Evolutionary conservation across 1,140 invertebrate species (phyloP).

Genomic region (Drosophila takahashii): DNA sequence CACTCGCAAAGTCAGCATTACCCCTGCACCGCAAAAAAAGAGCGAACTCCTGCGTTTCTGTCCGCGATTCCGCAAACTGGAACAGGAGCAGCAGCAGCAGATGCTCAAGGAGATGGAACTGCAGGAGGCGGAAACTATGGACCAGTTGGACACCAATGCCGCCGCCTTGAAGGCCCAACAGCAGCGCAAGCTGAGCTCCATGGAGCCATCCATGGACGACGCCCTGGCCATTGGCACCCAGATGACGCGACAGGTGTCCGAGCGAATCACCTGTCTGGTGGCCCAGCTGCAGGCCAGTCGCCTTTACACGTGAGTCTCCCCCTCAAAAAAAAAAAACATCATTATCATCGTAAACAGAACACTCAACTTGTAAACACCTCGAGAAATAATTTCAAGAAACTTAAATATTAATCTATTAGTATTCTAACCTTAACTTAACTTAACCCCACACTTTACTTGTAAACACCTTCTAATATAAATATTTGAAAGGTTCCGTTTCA

Average conservation of each 20-base stretch:
- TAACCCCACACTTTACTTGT: too few relatives aligned
- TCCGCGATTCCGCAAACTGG: constrained; percentile 63
- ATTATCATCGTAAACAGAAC: background rate
- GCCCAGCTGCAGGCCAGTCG: constrained; percentile 68
- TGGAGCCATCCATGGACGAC: constrained; percentile 78
- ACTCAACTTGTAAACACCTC: background rate
- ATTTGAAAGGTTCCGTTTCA: too few relatives aligned
- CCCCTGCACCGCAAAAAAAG: background rate
- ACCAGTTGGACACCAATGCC: background rate
- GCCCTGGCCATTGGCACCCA: constrained; percentile 78
- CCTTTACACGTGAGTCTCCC: constrained; percentile 71
- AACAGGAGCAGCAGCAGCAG: constrained; percentile 38
- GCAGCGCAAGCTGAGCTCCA: constrained; percentile 68
- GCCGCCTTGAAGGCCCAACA: constrained; percentile 57
- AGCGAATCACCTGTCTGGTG: constrained; percentile 62
- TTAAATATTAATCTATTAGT: too few relatives aligned
- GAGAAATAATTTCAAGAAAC: too few relatives aligned
- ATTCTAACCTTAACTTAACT: too few relatives aligned
- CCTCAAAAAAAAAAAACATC: background rate
- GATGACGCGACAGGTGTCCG: constrained; percentile 71
- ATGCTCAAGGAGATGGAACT: constrained; percentile 18
- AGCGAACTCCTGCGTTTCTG: constrained; percentile 58
- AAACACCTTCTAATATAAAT: too few relatives aligned
- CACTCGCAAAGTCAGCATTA: constrained; percentile 18
- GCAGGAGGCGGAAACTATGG: constrained; percentile 22